Conservation (phyloP, 1,140 invertebrate genomes). For the Ephestia elutella region DNA sequence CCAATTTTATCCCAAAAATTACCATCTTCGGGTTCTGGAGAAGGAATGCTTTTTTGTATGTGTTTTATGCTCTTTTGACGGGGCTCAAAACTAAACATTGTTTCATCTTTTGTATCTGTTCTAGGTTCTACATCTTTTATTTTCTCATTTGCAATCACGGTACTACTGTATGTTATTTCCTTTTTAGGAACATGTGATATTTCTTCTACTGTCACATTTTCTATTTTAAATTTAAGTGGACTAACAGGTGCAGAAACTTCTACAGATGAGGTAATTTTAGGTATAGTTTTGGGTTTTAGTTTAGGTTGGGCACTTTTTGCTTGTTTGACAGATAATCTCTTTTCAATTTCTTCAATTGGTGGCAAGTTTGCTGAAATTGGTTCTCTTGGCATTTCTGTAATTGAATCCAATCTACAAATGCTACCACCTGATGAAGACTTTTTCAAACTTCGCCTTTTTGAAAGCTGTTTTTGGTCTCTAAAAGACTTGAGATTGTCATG, state of each 20-base stretch:
- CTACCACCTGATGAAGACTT: slow-evolving; percentile 63
- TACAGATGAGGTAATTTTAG: slow-evolving; percentile 72
- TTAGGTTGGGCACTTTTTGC: slow-evolving; percentile 42
- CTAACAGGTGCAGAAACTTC: slow-evolving; percentile 60
- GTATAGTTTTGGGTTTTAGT: slow-evolving; percentile 63
- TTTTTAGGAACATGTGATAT: slow-evolving; percentile 44
- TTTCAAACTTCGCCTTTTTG: slow-evolving; percentile 60
- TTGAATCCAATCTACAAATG: slow-evolving; percentile 62
- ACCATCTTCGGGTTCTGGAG: slow-evolving; percentile 56
- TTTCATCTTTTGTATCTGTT: slow-evolving; percentile 20
- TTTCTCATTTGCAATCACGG: slow-evolving; percentile 28
- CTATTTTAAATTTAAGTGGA: slow-evolving; percentile 72
- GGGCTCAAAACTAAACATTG: not conserved
- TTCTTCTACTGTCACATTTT: slow-evolving; percentile 74
- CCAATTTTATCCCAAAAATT: slow-evolving; percentile 75
- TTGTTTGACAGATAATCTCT: slow-evolving; percentile 24
- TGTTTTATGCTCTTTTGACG: not conserved
- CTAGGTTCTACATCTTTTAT: slow-evolving; percentile 21
- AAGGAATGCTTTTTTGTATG: slow-evolving; percentile 12
- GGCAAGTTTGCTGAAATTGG: slow-evolving; percentile 25
- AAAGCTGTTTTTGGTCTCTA: slow-evolving; percentile 27
- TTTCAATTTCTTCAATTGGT: slow-evolving; percentile 35
- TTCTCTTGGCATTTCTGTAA: slow-evolving; percentile 62
- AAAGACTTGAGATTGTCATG: slow-evolving; percentile 45
- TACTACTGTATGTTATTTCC: slow-evolving; percentile 51